A percentile compares a stretch with the other conserved stretches of the same genome.
phyloP scores from a whole-genome alignment of 2,797 vertebrate species.

The Rhyacichthys aspro region DNA sequence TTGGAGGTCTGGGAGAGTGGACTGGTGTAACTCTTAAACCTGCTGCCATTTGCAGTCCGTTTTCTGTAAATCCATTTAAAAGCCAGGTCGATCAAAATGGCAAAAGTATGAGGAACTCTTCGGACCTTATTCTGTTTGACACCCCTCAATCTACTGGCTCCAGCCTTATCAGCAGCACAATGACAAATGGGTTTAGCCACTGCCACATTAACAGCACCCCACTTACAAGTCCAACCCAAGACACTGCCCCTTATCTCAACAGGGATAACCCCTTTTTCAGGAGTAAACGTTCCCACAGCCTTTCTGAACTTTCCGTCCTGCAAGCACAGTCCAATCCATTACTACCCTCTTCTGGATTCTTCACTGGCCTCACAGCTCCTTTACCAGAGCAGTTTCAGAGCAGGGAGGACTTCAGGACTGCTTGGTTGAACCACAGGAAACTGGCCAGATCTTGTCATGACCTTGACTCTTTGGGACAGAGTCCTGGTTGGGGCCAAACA shows the following conservation, averaged over 20 bases:
- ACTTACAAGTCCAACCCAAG: constrained; percentile 63
- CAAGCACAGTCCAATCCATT: constrained; percentile 86
- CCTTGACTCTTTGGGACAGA: constrained; percentile 92
- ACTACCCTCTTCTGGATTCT: constrained; percentile 80
- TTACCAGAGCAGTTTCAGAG: constrained; percentile 95
- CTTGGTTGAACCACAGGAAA: constrained; percentile 96
- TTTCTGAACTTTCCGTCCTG: constrained; percentile 92
- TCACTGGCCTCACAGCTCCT: constrained; percentile 89
- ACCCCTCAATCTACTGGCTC: constrained; percentile 67
- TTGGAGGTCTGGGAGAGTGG: constrained; percentile 87
- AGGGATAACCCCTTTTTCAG: constrained; percentile 92
- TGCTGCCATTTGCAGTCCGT: constrained; percentile 80
- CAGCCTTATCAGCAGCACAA: constrained; percentile 41
- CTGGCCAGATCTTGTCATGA: constrained; percentile 95
- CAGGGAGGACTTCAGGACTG: constrained; percentile 93
- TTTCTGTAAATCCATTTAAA: constrained; percentile 87
- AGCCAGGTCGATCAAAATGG: constrained; percentile 66
- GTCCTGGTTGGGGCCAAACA: constrained; percentile 97
- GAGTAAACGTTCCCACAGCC: constrained; percentile 95
- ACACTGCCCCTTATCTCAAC: constrained; percentile 29
- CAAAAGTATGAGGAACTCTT: constrained; percentile 62
- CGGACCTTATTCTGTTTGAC: constrained; percentile 90
- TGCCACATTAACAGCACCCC: constrained; percentile 76
- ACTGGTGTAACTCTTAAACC: constrained; percentile 75
- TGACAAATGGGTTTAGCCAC: constrained; percentile 79